These are phyloP conservation scores for Tursiops truncatus DNA, from an alignment of 2,113 vertebrate species.

Conservation along the genomic window DNA sequence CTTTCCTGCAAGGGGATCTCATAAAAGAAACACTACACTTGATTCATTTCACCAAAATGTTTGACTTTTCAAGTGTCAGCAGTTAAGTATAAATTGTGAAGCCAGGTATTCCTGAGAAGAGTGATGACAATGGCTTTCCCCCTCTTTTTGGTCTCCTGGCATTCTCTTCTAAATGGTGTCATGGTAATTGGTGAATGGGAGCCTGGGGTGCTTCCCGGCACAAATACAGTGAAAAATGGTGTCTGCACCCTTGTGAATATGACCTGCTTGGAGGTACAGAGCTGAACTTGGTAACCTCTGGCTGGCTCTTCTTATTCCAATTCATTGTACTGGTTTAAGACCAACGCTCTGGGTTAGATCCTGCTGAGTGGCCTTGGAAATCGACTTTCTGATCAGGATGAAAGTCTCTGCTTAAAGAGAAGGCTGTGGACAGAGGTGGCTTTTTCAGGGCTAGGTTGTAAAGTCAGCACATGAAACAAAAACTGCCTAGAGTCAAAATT, in stretches of 20 bases:
- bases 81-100: slow-evolving; percentile 79
- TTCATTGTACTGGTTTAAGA: slow-evolving; percentile 70
- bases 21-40: slow-evolving; percentile 86
- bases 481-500: slow-evolving; percentile 71
- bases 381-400: slow-evolving; percentile 79
- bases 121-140: slow-evolving; percentile 68
- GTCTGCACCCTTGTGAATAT: slow-evolving; percentile 57
- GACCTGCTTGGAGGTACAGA: slow-evolving; percentile 64
- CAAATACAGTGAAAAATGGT: slow-evolving; percentile 65
- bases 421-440: slow-evolving; percentile 70
- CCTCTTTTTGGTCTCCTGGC: slow-evolving; percentile 68
- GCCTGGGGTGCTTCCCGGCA: slow-evolving; percentile 66
- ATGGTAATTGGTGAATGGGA: slow-evolving; percentile 77
- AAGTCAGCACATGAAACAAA: slow-evolving; percentile 79
- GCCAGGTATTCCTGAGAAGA: slow-evolving; percentile 80
- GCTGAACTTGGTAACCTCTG: slow-evolving; percentile 63
- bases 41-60: slow-evolving; percentile 86
- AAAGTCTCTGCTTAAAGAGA: slow-evolving; percentile 71
- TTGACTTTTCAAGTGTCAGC: slow-evolving; percentile 82
- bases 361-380: slow-evolving; percentile 79
- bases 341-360: slow-evolving; percentile 66
- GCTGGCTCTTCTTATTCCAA: slow-evolving; percentile 64
- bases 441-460: slow-evolving; percentile 76
- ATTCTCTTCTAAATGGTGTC: slow-evolving; percentile 80
- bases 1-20: slow-evolving; percentile 80